Base-by-base conservation (phyloP, 2,113 vertebrate genomes). In the Sprattus sprattus region DNA sequence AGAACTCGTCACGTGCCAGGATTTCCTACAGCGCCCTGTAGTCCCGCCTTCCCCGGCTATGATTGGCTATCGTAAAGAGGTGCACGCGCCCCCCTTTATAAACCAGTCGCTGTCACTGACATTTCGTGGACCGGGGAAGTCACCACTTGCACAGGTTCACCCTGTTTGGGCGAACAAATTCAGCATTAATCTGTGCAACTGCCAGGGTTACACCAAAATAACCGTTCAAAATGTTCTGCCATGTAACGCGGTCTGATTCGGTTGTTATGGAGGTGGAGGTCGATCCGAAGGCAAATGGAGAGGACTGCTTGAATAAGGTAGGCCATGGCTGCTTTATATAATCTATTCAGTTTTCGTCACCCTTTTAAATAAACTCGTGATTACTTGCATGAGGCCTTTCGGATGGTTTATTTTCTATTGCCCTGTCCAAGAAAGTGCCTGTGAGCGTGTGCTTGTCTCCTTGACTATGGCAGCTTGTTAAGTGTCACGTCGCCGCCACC, bases 251-350 rank as follows among this genome's bases (percentile, higher is more conserved):
- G 92, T 95, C 96, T 86, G 95, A 96, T 90, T 94, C 95, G 54
- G 95, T 96, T 89, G 95, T 96, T 91, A 96, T 96, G 95, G 96
- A 96, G 92, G 95, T 96, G 91, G 95, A 96, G 89, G 95, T 96
- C 46, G 96, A 96, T 91, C 89, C 95, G 82, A 96, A 96, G 89
- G 95, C 95, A 64, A 96, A 95, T 89, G 96, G 96, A 91, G 96
- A 96, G 88, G 96, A 96, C 89, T 96, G 95, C 82, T 94, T 96
- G 86, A 93, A 95, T 89, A 95, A 96, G 95, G 96, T 96, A 91
- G 50, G 71, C 71, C 39, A 16, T 4, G 32, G 39, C 15, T 78
- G 71, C 11, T 16, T 39, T 32, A 39, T 64, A 5, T 78, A 39
- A 39, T 78, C 57, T 6, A 1, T 6, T 25, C 64, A 28, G 71